Conservation (phyloP, 2,113 vertebrate species). For the Todiramphus saurophagus region DNA sequence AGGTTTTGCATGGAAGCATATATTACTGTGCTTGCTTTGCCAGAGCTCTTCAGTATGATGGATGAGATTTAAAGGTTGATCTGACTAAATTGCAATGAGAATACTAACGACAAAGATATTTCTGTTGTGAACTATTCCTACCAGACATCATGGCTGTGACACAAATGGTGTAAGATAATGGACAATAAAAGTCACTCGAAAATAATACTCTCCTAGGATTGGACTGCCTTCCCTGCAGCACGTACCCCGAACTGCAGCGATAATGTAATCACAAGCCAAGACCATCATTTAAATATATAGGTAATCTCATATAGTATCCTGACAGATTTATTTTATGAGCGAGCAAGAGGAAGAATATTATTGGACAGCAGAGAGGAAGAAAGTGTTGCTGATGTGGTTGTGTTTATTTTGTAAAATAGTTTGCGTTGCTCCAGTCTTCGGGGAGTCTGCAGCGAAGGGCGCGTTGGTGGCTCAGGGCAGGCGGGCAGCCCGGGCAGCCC, state of each 20-base stretch:
- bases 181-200: conserved; percentile 77
- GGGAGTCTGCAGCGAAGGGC: not conserved
- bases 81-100: conserved; percentile 49
- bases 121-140: conserved; percentile 67
- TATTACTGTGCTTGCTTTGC: conserved; percentile 57
- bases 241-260: not conserved
- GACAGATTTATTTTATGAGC: conserved; percentile 70
- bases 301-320: conserved; percentile 22
- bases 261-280: conserved; percentile 59
- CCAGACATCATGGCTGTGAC: conserved; percentile 64
- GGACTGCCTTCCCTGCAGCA: conserved; percentile 36
- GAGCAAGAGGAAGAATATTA: not conserved
- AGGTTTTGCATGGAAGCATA: conserved; percentile 57
- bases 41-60: conserved; percentile 61
- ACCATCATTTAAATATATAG: conserved; percentile 70
- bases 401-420: conserved; percentile 26
- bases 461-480: rapidly evolving
- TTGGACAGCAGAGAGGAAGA: not conserved
- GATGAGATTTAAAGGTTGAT: conserved; percentile 64
- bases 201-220: conserved; percentile 74
- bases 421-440: not conserved
- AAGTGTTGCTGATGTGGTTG: not conserved
- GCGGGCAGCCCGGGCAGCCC: not conserved
- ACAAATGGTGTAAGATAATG: conserved; percentile 71
- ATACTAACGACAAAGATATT: conserved; percentile 65